phyloP scores from a whole-genome alignment of 1,140 invertebrate species.

The Drosophila punjabiensis region DNA sequence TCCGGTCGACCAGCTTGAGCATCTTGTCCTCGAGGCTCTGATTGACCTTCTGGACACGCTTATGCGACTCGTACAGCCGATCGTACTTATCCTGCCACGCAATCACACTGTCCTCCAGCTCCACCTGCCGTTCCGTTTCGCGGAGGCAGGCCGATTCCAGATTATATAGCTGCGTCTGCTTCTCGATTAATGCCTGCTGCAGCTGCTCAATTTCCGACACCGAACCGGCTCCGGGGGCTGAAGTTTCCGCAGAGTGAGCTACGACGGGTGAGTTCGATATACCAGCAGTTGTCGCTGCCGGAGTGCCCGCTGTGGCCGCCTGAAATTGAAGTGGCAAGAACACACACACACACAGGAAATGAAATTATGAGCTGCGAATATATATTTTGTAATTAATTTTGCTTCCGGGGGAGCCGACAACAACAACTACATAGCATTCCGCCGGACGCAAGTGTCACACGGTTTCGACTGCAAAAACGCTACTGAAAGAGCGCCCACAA shows the following conservation, averaged over 20 bases:
- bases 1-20: constrained; percentile 96
- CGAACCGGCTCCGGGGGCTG: constrained; percentile 57
- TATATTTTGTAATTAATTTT: constrained; percentile 78
- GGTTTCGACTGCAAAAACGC: constrained; percentile 61
- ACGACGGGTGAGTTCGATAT: constrained; percentile 25
- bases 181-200: constrained; percentile 91
- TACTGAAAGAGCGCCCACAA: constrained; percentile 46
- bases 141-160: constrained; percentile 94
- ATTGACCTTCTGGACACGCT: constrained; percentile 97
- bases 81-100: constrained; percentile 97
- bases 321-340: constrained; percentile 60
- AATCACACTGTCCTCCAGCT: constrained; percentile 93
- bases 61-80: constrained; percentile 96
- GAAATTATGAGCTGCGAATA: constrained; percentile 62
- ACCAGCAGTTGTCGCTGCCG: constrained; percentile 9
- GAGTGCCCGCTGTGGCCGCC: constrained; percentile 57
- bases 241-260: neutral
- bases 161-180: constrained; percentile 92
- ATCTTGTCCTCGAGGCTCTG: constrained; percentile 98
- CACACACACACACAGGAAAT: constrained; percentile 15
- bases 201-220: constrained; percentile 92
- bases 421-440: constrained; percentile 53
- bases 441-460: constrained; percentile 73
- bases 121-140: constrained; percentile 91
- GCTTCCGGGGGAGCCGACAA: constrained; percentile 44